These are phyloP conservation scores for Scophthalmus maximus DNA, from an alignment of 2,113 vertebrate species.

Conservation along the genomic window DNA sequence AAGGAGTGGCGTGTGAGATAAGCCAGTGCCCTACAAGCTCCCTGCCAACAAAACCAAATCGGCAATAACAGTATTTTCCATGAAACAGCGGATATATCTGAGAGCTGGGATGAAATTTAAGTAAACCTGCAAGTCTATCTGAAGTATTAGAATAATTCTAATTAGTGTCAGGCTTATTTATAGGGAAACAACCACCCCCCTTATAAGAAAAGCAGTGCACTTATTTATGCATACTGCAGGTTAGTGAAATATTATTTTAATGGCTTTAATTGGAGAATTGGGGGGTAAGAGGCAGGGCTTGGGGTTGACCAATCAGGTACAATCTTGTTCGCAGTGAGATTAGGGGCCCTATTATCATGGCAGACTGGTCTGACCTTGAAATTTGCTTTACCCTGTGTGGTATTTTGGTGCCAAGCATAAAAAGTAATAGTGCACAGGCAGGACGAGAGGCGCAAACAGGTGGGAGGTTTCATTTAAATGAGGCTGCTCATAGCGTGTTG, in stretches of 20 bases:
- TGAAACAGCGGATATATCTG: neutral
- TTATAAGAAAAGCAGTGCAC: neutral
- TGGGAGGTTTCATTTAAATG: too few species aligned
- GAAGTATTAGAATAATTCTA: neutral
- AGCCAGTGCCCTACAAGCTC: neutral
- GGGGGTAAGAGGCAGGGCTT: neutral
- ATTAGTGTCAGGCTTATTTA: neutral
- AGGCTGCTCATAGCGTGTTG: too few species aligned
- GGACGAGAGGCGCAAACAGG: too few species aligned
- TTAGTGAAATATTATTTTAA: neutral
- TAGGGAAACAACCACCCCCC: neutral
- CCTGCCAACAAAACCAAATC: conserved; percentile 9
- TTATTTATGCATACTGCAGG: neutral
- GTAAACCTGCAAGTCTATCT: neutral
- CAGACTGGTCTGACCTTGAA: neutral
- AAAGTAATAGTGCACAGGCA: too few species aligned
- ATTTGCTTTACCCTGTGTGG: too few species aligned
- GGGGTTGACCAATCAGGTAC: too few species aligned
- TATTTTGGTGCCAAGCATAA: too few species aligned
- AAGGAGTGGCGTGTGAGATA: conserved; percentile 30
- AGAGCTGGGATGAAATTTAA: neutral
- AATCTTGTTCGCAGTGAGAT: too few species aligned
- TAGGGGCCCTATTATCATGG: too few species aligned
- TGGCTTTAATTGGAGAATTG: neutral
- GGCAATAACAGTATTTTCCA: neutral